Percentiles rank a stretch among this genome's conserved stretches.
phyloP scores from a whole-genome alignment of 2,888 invertebrate genomes.

The Auanema sp. region DNA sequence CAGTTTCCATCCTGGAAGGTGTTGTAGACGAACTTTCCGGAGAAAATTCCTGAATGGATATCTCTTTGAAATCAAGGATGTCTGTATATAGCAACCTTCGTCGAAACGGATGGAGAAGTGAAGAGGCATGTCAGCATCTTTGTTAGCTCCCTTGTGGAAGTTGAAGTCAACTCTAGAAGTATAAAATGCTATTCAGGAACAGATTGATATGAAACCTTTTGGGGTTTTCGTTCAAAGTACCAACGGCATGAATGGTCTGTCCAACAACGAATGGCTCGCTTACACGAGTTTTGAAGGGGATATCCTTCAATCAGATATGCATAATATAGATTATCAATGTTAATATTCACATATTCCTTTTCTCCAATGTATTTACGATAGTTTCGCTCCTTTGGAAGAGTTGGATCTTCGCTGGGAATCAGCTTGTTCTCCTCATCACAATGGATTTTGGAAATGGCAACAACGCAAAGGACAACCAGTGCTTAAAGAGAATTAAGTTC shows the following conservation, averaged over 20 bases:
- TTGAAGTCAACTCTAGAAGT: slow-evolving; percentile 60
- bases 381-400: slow-evolving; percentile 43
- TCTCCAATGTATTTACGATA: slow-evolving; percentile 61
- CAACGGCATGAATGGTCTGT: slow-evolving; percentile 62
- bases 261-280: slow-evolving; percentile 60
- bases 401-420: slow-evolving; percentile 23
- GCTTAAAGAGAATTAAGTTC: too few relatives aligned
- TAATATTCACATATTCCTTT: slow-evolving; percentile 45
- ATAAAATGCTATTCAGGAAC: not conserved
- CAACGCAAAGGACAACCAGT: too few relatives aligned
- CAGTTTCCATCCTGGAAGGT: slow-evolving; percentile 60
- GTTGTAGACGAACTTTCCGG: slow-evolving; percentile 60
- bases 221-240: slow-evolving; percentile 57
- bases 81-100: slow-evolving; percentile 40
- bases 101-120: slow-evolving; percentile 63
- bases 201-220: slow-evolving; percentile 31
- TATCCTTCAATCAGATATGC: slow-evolving; percentile 27
- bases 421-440: too few relatives aligned
- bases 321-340: not conserved
- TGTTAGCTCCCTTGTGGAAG: slow-evolving; percentile 60
- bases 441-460: too few relatives aligned
- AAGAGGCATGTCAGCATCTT: slow-evolving; percentile 60
- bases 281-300: slow-evolving; percentile 63
- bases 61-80: not conserved
- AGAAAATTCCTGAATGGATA: slow-evolving; percentile 24